Evolutionary conservation across 2,113 vertebrate genomes (phyloP).

Genomic region (Cynoglossus semilaevis): DNA sequence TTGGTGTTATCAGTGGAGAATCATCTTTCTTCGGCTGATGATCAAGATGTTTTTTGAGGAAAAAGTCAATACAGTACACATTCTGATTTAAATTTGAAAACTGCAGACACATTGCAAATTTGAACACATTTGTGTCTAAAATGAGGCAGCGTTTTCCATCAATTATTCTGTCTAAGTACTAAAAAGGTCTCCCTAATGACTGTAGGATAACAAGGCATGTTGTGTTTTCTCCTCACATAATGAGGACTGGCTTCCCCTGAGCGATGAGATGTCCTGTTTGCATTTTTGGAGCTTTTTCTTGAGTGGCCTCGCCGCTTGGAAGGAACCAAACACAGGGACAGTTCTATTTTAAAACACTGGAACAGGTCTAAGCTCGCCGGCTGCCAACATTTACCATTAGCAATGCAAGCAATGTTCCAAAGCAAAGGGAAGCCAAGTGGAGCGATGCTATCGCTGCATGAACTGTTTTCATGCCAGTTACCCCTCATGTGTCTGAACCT

Average conservation of each 20-base stretch:
- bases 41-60: too few relatives aligned
- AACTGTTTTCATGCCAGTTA: slow-evolving; percentile 59
- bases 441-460: slow-evolving; percentile 73
- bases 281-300: slow-evolving; percentile 57
- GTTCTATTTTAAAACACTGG: slow-evolving; percentile 71
- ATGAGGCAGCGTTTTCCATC: slow-evolving; percentile 18
- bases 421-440: slow-evolving; percentile 64
- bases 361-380: slow-evolving; percentile 71
- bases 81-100: too few relatives aligned
- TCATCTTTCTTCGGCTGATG: too few relatives aligned
- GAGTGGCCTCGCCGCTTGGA: slow-evolving; percentile 29
- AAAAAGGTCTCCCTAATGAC: slow-evolving; percentile 39
- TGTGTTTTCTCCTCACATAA: slow-evolving; percentile 30
- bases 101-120: too few relatives aligned
- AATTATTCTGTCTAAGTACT: slow-evolving; percentile 32
- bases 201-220: slow-evolving; percentile 39
- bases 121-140: slow-evolving; percentile 12
- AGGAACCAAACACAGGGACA: slow-evolving; percentile 58
- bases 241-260: slow-evolving; percentile 56
- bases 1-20: slow-evolving; percentile 44
- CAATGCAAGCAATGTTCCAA: slow-evolving; percentile 75
- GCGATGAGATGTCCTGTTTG: slow-evolving; percentile 69
- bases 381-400: slow-evolving; percentile 72
- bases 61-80: too few relatives aligned
- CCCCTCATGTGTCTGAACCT: slow-evolving; percentile 43